phyloP scores from a whole-genome alignment of 1,140 invertebrate genomes.

The Elymnias hypermnestra region DNA sequence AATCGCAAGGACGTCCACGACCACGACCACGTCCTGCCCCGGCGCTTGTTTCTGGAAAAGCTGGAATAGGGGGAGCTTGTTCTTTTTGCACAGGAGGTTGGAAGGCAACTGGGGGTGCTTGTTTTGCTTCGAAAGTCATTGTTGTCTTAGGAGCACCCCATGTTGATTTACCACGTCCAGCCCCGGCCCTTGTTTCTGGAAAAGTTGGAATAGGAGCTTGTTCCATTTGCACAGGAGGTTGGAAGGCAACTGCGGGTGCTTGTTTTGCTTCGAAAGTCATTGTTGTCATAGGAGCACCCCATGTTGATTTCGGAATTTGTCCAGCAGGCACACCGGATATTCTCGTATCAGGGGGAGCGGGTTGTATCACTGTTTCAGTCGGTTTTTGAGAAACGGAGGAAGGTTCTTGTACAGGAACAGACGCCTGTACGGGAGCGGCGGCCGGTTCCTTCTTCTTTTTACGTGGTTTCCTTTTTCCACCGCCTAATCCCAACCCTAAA shows the following conservation, averaged over 20 bases:
- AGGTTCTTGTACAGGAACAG: not conserved
- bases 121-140: no score
- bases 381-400: not conserved
- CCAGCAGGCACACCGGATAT: no score
- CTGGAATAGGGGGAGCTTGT: not conserved
- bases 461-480: conserved; percentile 24
- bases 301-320: no score
- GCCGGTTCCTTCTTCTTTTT: conserved; percentile 31
- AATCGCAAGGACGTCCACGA: not conserved
- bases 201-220: not conserved
- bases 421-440: not conserved
- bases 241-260: not conserved
- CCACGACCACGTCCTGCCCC: not conserved
- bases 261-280: no score
- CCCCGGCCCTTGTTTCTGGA: not conserved
- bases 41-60: not conserved
- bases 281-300: no score
- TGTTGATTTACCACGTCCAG: not conserved
- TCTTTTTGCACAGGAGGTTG: not conserved
- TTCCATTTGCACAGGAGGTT: not conserved
- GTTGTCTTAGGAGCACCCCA: no score
- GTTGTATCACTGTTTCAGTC: not conserved
- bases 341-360: no score
- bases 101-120: not conserved
- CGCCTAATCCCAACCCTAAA: conserved; percentile 25